Evolutionary conservation across 2,797 vertebrate species (phyloP).

Genomic region (Aldrovandia affinis): DNA sequence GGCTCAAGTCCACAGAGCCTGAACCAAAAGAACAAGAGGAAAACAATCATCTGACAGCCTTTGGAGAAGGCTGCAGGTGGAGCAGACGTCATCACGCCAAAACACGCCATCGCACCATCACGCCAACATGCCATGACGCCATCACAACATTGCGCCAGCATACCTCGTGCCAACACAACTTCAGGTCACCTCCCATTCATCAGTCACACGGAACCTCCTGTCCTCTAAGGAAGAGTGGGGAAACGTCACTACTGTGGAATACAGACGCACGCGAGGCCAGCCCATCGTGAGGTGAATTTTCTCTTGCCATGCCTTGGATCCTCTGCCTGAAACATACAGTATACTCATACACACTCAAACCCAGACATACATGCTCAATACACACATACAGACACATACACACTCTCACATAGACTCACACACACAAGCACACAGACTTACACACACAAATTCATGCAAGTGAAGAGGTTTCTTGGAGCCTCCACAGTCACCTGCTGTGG

Average conservation of each 20-base stretch:
- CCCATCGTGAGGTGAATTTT: neutral
- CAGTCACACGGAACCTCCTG: neutral
- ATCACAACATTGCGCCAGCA: neutral
- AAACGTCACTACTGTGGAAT: neutral
- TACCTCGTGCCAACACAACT: neutral
- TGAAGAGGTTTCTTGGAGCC: neutral
- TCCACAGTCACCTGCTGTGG: neutral
- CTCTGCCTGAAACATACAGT: neutral
- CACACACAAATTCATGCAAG: neutral
- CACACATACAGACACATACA: too few relatives aligned
- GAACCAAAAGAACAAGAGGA: neutral
- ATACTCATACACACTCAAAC: neutral
- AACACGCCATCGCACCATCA: neutral
- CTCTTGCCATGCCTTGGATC: neutral
- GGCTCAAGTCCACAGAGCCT: neutral
- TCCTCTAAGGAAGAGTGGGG: neutral
- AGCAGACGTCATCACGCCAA: neutral
- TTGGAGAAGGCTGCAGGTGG: neutral
- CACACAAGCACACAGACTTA: neutral
- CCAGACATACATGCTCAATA: too few relatives aligned
- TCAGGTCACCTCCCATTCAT: neutral
- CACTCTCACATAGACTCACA: neutral
- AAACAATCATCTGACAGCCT: neutral
- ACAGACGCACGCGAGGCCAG: neutral
- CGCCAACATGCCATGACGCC: neutral